Percentiles rank a stretch among this genome's conserved stretches.
Conservation (phyloP, 2,888 invertebrate genomes). For the Thereva nobilitata region DNA sequence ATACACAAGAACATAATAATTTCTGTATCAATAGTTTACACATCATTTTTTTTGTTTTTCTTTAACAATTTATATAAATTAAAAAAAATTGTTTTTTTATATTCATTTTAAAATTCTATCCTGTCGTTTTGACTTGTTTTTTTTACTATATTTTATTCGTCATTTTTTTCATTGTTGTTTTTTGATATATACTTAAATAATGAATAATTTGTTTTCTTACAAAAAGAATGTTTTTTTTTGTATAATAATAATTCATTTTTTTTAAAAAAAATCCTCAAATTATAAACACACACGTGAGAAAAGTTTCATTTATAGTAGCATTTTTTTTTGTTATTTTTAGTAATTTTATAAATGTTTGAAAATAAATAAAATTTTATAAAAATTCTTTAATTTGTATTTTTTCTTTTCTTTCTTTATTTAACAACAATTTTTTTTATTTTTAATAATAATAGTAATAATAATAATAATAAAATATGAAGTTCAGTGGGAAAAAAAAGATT, state of each 20-base stretch:
- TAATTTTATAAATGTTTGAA: not conserved
- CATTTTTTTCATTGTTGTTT: conserved; percentile 7
- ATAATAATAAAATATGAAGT: no score
- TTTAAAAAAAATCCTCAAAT: conserved; percentile 3
- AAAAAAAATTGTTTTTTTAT: conserved; percentile 24
- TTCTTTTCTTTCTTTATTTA: conserved; percentile 1
- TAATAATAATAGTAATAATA: not conserved
- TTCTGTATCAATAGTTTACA: conserved; percentile 15
- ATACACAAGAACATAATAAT: not conserved
- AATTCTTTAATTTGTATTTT: no score
- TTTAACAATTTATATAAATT: conserved; percentile 22
- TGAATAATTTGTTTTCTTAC: not conserved
- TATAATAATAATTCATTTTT: not conserved
- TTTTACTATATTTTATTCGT: conserved; percentile 16
- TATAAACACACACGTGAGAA: conserved; percentile 38
- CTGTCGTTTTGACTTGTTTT: conserved; percentile 30
- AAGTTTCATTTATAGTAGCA: conserved; percentile 29
- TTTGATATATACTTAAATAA: not conserved
- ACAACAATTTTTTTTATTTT: not conserved
- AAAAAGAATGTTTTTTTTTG: not conserved
- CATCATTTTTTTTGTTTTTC: conserved; percentile 11
- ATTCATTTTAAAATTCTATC: conserved; percentile 19
- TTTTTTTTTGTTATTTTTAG: conserved; percentile 3
- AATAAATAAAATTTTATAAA: no score
- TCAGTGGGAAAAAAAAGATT: no score